Evolutionary conservation across 2,888 invertebrate species (phyloP).

Genomic region (Hipparchia semele): DNA sequence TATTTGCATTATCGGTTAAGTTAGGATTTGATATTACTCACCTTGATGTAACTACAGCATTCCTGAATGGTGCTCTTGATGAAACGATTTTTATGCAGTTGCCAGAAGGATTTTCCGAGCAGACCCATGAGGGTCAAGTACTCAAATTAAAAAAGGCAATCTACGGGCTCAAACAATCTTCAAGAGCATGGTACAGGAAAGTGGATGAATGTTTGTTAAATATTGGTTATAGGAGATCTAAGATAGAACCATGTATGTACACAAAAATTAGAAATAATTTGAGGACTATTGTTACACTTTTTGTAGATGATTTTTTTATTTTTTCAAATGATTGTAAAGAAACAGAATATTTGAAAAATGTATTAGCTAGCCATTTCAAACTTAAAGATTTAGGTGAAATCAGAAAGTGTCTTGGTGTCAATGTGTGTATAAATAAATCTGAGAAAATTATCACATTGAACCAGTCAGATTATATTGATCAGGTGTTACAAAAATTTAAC

Average conservation of each 20-base stretch:
- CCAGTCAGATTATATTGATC: too few species aligned
- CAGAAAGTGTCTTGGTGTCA: constrained; percentile 6
- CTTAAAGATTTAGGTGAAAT: constrained; percentile 9
- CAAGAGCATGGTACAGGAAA: background rate
- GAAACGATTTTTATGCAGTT: too few species aligned
- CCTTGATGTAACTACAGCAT: too few species aligned
- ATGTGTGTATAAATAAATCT: constrained; percentile 15
- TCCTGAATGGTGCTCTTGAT: too few species aligned
- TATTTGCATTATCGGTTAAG: constrained; percentile 4
- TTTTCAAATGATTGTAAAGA: constrained; percentile 12
- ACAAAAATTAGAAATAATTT: background rate
- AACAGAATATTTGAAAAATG: background rate
- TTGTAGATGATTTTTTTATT: constrained; percentile 17
- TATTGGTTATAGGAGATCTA: background rate
- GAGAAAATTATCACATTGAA: too few species aligned
- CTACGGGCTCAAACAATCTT: background rate
- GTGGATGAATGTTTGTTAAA: background rate
- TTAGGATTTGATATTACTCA: background rate
- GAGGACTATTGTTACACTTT: constrained; percentile 1
- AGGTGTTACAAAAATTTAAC: constrained; percentile 24
- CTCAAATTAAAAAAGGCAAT: background rate
- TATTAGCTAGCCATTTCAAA: constrained; percentile 1
- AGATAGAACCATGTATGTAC: constrained; percentile 18
- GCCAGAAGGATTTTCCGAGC: background rate
- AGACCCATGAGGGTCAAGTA: background rate